Evolutionary conservation across 2,888 invertebrate species (phyloP).

Genomic region (Lasioglossum pauxillum): DNA sequence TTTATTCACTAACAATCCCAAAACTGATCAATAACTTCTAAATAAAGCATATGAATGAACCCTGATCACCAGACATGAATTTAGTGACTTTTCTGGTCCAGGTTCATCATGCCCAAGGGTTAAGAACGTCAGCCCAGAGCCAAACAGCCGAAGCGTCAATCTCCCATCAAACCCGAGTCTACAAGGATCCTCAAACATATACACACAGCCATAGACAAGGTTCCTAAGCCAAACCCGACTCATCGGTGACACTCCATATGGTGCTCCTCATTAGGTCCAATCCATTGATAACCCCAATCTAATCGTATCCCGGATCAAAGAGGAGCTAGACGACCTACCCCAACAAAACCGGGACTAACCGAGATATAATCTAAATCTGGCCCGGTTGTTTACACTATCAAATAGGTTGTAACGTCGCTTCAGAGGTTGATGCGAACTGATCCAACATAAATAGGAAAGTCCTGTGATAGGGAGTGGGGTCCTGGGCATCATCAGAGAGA

Average conservation of each 20-base stretch:
- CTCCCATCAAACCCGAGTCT: not conserved
- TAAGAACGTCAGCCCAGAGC: not conserved
- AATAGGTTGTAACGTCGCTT: not conserved
- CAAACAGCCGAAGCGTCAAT: not conserved
- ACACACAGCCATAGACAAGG: not conserved
- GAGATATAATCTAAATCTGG: not conserved
- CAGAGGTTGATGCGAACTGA: not conserved
- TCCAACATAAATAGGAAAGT: not conserved
- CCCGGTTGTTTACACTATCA: constrained; percentile 8
- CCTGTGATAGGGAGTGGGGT: not conserved
- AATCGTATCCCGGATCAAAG: constrained; percentile 3
- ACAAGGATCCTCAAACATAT: not conserved
- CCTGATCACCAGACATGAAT: not conserved
- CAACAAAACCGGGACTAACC: constrained; percentile 9
- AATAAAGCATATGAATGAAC: not conserved
- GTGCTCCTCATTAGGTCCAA: not conserved
- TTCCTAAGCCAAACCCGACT: not conserved
- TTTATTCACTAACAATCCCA: not conserved
- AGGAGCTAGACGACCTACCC: not conserved
- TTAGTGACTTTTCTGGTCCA: not conserved
- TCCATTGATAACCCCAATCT: constrained; percentile 10
- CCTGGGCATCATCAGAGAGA: not conserved
- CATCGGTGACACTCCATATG: not conserved
- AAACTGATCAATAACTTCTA: not conserved
- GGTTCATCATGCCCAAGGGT: not conserved